Base-by-base conservation (phyloP, 2,113 vertebrate species). In the Dicentrarchus labrax region DNA sequence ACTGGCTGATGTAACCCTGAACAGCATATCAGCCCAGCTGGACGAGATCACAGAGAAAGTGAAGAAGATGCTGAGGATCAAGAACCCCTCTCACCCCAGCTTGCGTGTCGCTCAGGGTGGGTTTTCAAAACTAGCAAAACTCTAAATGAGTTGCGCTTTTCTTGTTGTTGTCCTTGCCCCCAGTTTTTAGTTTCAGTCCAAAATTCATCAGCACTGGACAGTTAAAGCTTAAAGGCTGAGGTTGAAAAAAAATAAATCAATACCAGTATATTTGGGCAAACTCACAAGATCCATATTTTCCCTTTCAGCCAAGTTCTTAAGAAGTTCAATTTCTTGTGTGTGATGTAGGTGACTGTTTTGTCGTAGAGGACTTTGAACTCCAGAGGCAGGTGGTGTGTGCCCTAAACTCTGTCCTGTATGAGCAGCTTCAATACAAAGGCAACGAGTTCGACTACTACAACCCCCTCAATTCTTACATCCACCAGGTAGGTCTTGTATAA, bases 381-480 rank as follows among this genome's bases (percentile, higher is more conserved):
- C 98, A 99, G 95, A 95, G 96, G 71, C 98, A 99, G 90, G 96
- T 97, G n/a, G 92, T 99, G 8, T 97, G 95, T 19, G 97, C 97
- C 36, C 95, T 99, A 76, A 99, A 99, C 89, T 94, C 95, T 1
- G 97, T 99, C 82, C 90, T 99, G 0, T 99, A 98, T 0, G 97
- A 99, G 86, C 98, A 99, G 62, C 94, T 99, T 60, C 97, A 98
- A 45, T 99, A 97, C 93, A 98, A 97, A 92, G 98, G 98, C 51
- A 99, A 99, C 0, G 98, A 98, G 66, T 95, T 96, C 61, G 98
- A 99, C 92, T 99, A 98, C 89, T 99, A 99, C 80, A 99, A 99
- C 60, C 98, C 98, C 22, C 95, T 99, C 50, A 99, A 99, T 91
- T 97, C 98, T 0, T 99, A 99, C 90, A 97, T 99, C 86, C 97